These are phyloP conservation scores for Nomada ferruginata DNA, from an alignment of 2,888 invertebrate species.

Conservation along the genomic window DNA sequence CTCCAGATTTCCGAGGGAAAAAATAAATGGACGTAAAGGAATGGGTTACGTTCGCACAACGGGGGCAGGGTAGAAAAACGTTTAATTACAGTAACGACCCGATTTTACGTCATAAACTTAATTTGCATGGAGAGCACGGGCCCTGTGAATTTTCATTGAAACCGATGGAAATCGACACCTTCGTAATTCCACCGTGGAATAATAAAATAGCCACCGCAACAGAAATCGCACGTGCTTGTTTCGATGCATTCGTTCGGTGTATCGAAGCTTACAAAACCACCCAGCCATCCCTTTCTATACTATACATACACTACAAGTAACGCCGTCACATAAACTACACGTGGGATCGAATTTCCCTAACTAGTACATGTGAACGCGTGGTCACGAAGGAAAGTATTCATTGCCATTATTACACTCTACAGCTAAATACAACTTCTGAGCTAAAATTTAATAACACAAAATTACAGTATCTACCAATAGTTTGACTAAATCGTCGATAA, in stretches of 20 bases:
- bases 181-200: slow-evolving; percentile 1
- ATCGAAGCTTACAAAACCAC: background rate
- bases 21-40: no score
- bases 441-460: no score
- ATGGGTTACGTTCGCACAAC: background rate
- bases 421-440: no score
- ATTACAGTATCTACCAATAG: no score
- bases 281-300: background rate
- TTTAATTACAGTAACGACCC: slow-evolving; percentile 21
- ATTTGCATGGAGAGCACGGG: slow-evolving; percentile 15
- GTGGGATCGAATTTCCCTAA: no score
- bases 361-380: no score
- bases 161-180: background rate
- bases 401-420: no score
- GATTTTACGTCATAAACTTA: background rate
- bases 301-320: background rate
- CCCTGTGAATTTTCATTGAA: slow-evolving; percentile 2
- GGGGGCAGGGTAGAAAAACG: background rate
- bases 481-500: no score
- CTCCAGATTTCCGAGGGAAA: no score
- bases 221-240: background rate
- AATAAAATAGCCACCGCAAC: background rate
- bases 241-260: background rate
- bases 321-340: no score
- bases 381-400: no score